Percentiles rank a stretch among this genome's conserved stretches.
phyloP scores from a whole-genome alignment of 1,140 invertebrate species.

The Cherax quadricarinatus region DNA sequence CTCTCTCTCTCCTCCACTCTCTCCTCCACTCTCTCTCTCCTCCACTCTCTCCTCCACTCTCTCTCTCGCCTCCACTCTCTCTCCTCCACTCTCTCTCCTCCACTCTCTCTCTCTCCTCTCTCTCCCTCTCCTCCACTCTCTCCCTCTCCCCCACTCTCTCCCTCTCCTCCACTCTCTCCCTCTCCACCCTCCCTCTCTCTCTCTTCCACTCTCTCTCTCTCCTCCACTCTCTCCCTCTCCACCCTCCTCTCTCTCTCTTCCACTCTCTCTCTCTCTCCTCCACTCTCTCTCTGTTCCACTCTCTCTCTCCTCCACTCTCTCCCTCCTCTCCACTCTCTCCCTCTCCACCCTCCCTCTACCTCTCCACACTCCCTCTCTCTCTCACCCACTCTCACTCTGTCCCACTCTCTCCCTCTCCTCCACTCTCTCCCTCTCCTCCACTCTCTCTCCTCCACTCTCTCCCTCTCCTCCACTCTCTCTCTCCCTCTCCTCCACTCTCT shows the following conservation, averaged over 20 bases:
- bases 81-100: not conserved
- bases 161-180: constrained; percentile 5
- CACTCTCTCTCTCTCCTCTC: not conserved
- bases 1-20: not conserved
- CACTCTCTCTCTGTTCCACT: too few relatives aligned
- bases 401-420: not conserved
- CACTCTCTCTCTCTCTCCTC: constrained; percentile 1
- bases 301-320: not conserved
- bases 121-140: not conserved
- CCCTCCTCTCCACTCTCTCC: not conserved
- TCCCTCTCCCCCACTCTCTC: not conserved
- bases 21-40: not conserved
- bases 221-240: not conserved
- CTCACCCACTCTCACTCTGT: not conserved
- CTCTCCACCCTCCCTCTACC: constrained; percentile 14
- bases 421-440: too few relatives aligned
- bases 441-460: constrained; percentile 10
- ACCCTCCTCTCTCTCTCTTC: not conserved
- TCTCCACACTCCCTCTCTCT: too few relatives aligned
- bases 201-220: not conserved
- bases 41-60: not conserved
- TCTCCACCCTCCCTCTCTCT: not conserved
- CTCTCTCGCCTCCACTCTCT: not conserved
- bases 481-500: not conserved
- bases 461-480: not conserved